Conservation (phyloP, 2,888 invertebrate genomes). For the Steromphala cineraria region DNA sequence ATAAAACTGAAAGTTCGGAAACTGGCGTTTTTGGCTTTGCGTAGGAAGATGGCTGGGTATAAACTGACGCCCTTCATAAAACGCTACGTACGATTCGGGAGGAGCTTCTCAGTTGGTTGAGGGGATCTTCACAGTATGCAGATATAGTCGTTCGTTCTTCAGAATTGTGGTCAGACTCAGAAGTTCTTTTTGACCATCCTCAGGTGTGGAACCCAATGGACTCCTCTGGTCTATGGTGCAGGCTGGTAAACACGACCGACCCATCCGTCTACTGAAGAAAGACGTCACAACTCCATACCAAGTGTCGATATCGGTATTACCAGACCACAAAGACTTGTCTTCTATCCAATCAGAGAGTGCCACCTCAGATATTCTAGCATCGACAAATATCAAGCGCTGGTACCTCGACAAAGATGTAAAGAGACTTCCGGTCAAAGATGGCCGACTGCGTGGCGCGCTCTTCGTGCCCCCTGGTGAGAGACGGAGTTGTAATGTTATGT, state of each 20-base stretch:
- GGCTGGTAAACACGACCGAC: neutral
- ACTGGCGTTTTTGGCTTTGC: too few relatives aligned
- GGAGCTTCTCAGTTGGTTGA: too few relatives aligned
- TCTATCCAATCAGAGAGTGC: neutral
- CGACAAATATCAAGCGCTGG: neutral
- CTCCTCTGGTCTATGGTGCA: neutral
- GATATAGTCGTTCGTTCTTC: too few relatives aligned
- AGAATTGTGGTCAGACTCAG: too few relatives aligned
- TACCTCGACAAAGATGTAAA: neutral
- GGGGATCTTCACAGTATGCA: too few relatives aligned
- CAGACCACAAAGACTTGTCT: neutral
- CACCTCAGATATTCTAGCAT: neutral
- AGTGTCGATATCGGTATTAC: neutral
- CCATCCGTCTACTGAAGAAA: neutral
- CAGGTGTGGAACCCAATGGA: neutral
- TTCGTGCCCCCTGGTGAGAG: neutral
- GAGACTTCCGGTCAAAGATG: neutral
- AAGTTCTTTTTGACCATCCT: too few relatives aligned
- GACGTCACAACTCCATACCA: neutral
- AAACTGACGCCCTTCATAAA: too few relatives aligned
- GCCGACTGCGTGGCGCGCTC: neutral
- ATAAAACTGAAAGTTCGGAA: too few relatives aligned
- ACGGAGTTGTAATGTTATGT: too few relatives aligned
- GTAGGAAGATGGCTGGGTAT: too few relatives aligned
- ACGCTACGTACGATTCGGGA: too few relatives aligned